Base-by-base conservation (phyloP, 2,113 vertebrate species). In the Prochilodus magdalenae region DNA sequence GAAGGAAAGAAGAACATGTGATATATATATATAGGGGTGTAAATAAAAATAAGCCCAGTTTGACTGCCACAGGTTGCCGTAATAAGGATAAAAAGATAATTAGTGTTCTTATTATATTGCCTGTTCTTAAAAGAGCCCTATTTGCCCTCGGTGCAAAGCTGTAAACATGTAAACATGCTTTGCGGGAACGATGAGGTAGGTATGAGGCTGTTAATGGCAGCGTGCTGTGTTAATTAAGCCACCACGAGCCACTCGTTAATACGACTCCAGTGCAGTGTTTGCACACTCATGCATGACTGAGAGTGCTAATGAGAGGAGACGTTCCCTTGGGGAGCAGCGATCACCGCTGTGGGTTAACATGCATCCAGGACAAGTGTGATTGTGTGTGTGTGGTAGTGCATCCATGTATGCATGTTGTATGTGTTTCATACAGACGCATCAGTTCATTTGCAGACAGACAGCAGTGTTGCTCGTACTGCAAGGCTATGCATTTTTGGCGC, bases 261-360 rank as follows among this genome's bases (percentile, higher is more conserved):
- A 67, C 22, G 18, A 67, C 29, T 70, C 57, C 57, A 26, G 57
- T n/a, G 30, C n/a, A 75, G 26, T 77, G 62, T 77, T 77, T 66
- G 60, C 59, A 77, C 59, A 77, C 63, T 77, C 44, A 77, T 63
- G 40, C 20, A 30, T 44, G 63, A 49, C 60, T 77, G 75, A 77
- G 75, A 29, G 49, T 49, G 16, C 24, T 77, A 63, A 36, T 66
- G 75, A 77, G 24, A 60, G 59, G 55, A 65, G 36, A 27, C 18
- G 36, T 36, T 67, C 65, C 30, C 33, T 15, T 18, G 2, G n/a
- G 33, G 65, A 15, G 30, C 65, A n/a, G n/a, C 33, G 18, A 67
- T 36, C 65, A 22, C 65, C 20, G 29, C 29, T 40, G 33, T 4
- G 11, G 29, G 30, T 33, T 18, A 33, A 33, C 29, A 66, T 5